Conservation (phyloP, 2,888 invertebrate species). For the Anagyrus pseudococci region DNA sequence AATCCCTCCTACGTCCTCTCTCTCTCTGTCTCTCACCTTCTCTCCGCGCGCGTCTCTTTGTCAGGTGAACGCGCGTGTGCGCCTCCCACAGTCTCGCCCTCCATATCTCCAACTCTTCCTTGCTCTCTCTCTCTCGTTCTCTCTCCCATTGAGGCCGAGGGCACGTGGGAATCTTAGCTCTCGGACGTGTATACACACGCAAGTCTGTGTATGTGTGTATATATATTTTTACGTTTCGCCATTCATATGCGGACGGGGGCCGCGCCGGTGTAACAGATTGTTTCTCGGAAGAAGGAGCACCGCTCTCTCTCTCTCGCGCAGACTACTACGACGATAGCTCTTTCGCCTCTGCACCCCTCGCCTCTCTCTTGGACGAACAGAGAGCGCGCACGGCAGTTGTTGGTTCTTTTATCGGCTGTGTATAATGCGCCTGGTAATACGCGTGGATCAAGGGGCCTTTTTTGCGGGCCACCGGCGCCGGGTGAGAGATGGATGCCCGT, state of each 20-base stretch:
- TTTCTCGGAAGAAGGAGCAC: slow-evolving; percentile 55
- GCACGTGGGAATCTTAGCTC: too few relatives aligned
- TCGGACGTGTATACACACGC: too few relatives aligned
- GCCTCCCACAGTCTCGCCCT: background rate
- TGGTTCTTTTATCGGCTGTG: too few relatives aligned
- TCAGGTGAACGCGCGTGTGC: slow-evolving; percentile 18
- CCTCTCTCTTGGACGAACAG: too few relatives aligned
- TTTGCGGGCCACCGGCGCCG: too few relatives aligned
- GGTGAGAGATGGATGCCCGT: too few relatives aligned
- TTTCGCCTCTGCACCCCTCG: too few relatives aligned
- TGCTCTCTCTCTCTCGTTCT: slow-evolving; percentile 38
- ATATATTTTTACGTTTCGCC: slow-evolving; percentile 59
- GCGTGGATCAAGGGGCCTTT: slow-evolving; percentile 30
- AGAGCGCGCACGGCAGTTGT: slow-evolving; percentile 38
- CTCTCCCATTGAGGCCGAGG: slow-evolving; percentile 39
- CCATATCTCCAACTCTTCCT: slow-evolving; percentile 18
- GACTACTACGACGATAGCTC: background rate
- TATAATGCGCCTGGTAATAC: slow-evolving; percentile 43
- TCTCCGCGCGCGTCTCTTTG: slow-evolving; percentile 33
- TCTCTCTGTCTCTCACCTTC: background rate
- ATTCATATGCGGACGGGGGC: slow-evolving; percentile 53
- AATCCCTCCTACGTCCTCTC: slow-evolving; percentile 45
- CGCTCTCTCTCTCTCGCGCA: slow-evolving; percentile 21
- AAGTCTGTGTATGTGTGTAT: slow-evolving; percentile 42
- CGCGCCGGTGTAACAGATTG: slow-evolving; percentile 56